These are phyloP conservation scores for Synanthedon vespiformis DNA, from an alignment of 2,888 invertebrate species.

Conservation along the genomic window DNA sequence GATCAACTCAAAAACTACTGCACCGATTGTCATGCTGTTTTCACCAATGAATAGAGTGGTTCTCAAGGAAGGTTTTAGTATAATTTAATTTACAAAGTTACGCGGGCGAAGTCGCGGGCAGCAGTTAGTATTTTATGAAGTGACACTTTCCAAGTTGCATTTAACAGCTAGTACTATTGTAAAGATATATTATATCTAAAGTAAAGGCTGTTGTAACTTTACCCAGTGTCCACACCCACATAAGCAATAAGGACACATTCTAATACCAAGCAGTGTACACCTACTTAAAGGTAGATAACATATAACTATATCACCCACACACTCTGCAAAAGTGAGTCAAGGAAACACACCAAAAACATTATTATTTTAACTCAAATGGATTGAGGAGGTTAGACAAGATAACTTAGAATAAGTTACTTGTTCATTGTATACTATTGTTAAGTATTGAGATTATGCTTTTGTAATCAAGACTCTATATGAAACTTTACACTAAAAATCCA, in stretches of 20 bases:
- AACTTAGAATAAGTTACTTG: not conserved
- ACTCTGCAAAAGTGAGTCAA: conserved; percentile 17
- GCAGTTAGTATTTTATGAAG: too few species aligned
- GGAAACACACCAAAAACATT: conserved; percentile 8
- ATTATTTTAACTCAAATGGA: not conserved
- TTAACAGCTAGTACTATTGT: too few species aligned
- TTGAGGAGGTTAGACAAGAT: not conserved
- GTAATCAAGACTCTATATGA: too few species aligned
- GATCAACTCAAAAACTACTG: too few species aligned
- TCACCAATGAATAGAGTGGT: too few species aligned
- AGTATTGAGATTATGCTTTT: not conserved
- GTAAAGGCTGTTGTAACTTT: conserved; percentile 7
- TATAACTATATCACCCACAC: conserved; percentile 11
- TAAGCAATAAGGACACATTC: conserved; percentile 10
- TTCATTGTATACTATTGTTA: not conserved
- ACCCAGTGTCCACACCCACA: conserved; percentile 11
- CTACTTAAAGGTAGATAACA: not conserved
- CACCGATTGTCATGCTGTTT: too few species aligned
- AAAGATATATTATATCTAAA: too few species aligned
- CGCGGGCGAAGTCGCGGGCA: too few species aligned
- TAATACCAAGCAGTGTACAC: conserved; percentile 5
- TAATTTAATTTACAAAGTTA: too few species aligned
- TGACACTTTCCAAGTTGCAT: too few species aligned
- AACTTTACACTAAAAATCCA: too few species aligned
- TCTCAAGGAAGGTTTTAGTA: too few species aligned